Conservation (phyloP, 2,797 vertebrate species). For the Okamejei kenojei region DNA sequence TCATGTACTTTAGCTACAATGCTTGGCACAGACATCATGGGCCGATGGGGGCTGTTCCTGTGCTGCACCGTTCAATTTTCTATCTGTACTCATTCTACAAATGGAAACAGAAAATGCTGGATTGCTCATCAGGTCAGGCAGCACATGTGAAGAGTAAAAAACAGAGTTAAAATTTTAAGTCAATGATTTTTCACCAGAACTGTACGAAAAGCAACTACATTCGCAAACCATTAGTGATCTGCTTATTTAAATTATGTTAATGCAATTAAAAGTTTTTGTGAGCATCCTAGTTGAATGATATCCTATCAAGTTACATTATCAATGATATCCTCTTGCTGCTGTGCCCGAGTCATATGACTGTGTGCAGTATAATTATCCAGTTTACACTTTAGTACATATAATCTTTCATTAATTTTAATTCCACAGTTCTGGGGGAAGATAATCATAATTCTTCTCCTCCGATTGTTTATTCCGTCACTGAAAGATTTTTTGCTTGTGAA, state of each 20-base stretch:
- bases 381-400: background rate
- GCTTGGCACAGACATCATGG: no score
- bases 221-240: no score
- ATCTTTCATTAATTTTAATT: background rate
- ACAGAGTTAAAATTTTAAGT: no score
- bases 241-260: background rate
- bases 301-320: background rate
- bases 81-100: no score
- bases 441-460: background rate
- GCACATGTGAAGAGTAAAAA: no score
- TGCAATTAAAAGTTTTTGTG: background rate
- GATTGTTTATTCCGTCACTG: background rate
- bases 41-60: no score
- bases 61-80: no score
- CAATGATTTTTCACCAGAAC: no score
- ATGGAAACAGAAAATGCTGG: no score
- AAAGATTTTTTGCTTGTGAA: background rate
- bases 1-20: no score
- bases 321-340: background rate
- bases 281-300: background rate
- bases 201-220: no score
- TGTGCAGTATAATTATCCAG: background rate
- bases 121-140: no score
- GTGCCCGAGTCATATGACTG: background rate
- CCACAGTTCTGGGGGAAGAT: background rate